Conservation (phyloP, 2,888 invertebrate genomes). For the Nycteola revayana region DNA sequence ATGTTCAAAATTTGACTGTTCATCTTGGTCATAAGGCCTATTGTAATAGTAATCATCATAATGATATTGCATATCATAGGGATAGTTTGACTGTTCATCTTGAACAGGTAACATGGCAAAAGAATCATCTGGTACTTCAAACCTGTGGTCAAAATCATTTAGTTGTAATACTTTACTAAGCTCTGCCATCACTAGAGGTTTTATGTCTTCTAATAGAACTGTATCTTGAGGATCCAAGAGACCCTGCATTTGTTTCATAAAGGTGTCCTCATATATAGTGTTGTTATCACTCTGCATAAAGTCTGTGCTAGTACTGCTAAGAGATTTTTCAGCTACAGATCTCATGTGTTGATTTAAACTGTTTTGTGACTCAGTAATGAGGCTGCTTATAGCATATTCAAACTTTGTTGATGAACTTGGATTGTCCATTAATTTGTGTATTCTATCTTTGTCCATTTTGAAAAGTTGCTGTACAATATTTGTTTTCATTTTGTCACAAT, state of each 20-base stretch:
- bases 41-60: constrained; percentile 33
- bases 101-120: constrained; percentile 16
- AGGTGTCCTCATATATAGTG: constrained; percentile 86
- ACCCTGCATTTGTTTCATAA: constrained; percentile 86
- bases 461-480: constrained; percentile 76
- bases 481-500: constrained; percentile 71
- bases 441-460: constrained; percentile 76
- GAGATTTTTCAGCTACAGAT: constrained; percentile 72
- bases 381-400: constrained; percentile 74
- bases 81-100: constrained; percentile 33
- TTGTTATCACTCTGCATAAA: constrained; percentile 83
- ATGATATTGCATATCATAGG: constrained; percentile 28
- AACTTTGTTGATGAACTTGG: constrained; percentile 76
- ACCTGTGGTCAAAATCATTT: constrained; percentile 55
- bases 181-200: constrained; percentile 82
- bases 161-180: constrained; percentile 79
- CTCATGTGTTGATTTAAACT: constrained; percentile 70
- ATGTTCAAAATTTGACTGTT: constrained; percentile 11
- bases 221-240: constrained; percentile 82
- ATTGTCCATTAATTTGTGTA: constrained; percentile 74
- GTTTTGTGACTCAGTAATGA: constrained; percentile 76
- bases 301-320: constrained; percentile 60
- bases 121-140: constrained; percentile 35
- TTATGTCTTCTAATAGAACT: constrained; percentile 79
- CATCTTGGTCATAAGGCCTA: neutral